Evolutionary conservation across 1,140 invertebrate genomes (phyloP), one percentile per base, ranked within the genome.

Genomic region (Diabrotica undecimpunctata): DNA sequence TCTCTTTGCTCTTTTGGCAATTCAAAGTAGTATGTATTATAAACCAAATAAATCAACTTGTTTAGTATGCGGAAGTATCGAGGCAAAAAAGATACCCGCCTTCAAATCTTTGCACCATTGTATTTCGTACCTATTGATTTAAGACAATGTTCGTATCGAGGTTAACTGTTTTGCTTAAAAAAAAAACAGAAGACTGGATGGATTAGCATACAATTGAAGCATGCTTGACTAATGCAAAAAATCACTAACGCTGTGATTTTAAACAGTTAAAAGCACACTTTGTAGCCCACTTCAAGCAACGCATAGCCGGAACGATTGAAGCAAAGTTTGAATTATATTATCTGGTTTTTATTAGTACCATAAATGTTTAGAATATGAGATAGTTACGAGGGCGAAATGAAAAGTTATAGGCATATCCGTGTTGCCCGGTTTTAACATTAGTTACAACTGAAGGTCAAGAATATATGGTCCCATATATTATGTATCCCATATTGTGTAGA

Each of bases 111-210:
- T 46, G n/a, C n/a, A 46, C 41, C 41, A 46, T 46, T 46, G 41
- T 46, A 46, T n/a, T 8, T 46, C 6, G 41, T 46, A 46, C 8
- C 41, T 46, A 46, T 46, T 46, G 41, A 46, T 46, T 46, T 46
- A 46, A 46, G 41, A 46, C 41, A 46, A 46, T 46, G 41, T 46
- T 46, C 41, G 41, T 10, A 46, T 46, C 41, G 41, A 57, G 37
- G 55, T 57, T 57, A 57, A 57, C 55, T 57, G 55, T 57, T 57
- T 38, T 37, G 55, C 55, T 37, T 25, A 57, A 57, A 57, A 54
- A 57, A 57, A 57, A 46, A 46, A 46, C 41, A 10, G 41, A 46
- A 37, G 55, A 57, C 55, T 37, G 5, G 10, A 25, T 38, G 55
- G 37, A 57, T 57, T 57, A 57, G 55, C 55, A 57, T 57, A 57